A percentile compares a stretch with the other conserved stretches of the same genome.
Evolutionary conservation across 2,797 vertebrate species (phyloP).

Genomic region (Euthynnus affinis): DNA sequence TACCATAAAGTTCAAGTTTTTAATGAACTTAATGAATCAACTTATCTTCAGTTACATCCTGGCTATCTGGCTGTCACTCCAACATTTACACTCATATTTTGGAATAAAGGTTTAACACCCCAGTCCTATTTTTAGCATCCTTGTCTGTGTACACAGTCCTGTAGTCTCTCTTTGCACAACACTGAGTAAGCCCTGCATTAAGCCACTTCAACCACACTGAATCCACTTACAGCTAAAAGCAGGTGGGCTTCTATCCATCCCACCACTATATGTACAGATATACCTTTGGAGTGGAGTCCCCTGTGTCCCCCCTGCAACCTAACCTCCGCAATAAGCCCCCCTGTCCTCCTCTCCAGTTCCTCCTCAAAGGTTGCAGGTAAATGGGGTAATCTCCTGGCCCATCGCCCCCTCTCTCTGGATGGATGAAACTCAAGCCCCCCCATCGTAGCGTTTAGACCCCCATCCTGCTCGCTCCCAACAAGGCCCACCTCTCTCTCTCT

Average conservation of each 20-base stretch:
- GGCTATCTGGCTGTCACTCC: background rate
- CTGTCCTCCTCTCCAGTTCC: slow-evolving; percentile 66
- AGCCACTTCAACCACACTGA: slow-evolving; percentile 68
- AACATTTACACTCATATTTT: background rate
- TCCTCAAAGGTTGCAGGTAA: slow-evolving; percentile 82
- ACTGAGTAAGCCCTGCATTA: slow-evolving; percentile 59
- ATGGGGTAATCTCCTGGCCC: slow-evolving; percentile 80
- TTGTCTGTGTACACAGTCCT: slow-evolving; percentile 7
- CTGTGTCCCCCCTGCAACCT: slow-evolving; percentile 65
- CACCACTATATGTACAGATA: slow-evolving; percentile 62
- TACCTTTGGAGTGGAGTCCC: slow-evolving; percentile 76
- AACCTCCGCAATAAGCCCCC: slow-evolving; percentile 53
- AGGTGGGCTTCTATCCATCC: slow-evolving; percentile 70
- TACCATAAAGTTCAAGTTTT: background rate
- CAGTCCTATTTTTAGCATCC: slow-evolving; percentile 35
- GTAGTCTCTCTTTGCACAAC: slow-evolving; percentile 16
- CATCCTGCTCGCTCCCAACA: slow-evolving; percentile 62
- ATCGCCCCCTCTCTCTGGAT: slow-evolving; percentile 74
- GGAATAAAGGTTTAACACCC: background rate
- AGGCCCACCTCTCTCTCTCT: slow-evolving; percentile 53
- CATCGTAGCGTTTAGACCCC: slow-evolving; percentile 57
- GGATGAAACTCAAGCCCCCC: slow-evolving; percentile 77
- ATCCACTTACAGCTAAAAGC: slow-evolving; percentile 77
- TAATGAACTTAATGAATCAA: background rate
- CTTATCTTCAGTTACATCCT: background rate